phyloP scores from a whole-genome alignment of 2,888 invertebrate genomes.

The Odontocolon sp. region DNA sequence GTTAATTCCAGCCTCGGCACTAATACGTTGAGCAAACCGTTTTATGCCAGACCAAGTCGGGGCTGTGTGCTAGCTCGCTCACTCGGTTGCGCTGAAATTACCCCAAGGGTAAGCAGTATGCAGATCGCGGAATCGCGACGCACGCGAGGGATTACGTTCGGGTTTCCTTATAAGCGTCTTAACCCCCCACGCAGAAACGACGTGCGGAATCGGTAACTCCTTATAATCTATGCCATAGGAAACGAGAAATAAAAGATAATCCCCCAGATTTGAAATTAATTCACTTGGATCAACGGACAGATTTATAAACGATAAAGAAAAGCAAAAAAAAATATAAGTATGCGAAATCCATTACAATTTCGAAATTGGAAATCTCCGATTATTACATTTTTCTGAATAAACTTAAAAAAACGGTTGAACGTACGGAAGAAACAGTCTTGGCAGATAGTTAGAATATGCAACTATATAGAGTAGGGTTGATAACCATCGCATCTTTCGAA shows the following conservation, averaged over 20 bases:
- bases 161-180: slow-evolving; percentile 59
- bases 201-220: slow-evolving; percentile 36
- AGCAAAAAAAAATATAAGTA: background rate
- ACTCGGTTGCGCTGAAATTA: slow-evolving; percentile 66
- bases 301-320: background rate
- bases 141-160: slow-evolving; percentile 74
- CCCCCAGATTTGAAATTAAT: slow-evolving; percentile 11
- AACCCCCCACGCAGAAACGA: slow-evolving; percentile 31
- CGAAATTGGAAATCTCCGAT: too few species aligned
- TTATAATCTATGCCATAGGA: slow-evolving; percentile 29
- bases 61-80: slow-evolving; percentile 35
- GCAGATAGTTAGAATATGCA: background rate
- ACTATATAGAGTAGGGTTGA: slow-evolving; percentile 1
- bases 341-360: background rate
- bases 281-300: background rate
- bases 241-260: slow-evolving; percentile 22
- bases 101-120: slow-evolving; percentile 74
- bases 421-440: background rate
- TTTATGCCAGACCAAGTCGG: slow-evolving; percentile 54
- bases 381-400: background rate
- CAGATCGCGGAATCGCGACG: slow-evolving; percentile 76
- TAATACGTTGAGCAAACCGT: slow-evolving; percentile 75
- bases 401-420: background rate
- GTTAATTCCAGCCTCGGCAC: slow-evolving; percentile 71
- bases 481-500: slow-evolving; percentile 36